Percentiles rank a stretch among this genome's conserved stretches.
Conservation (phyloP, 2,113 vertebrate genomes). For the Nymphicus hollandicus region DNA sequence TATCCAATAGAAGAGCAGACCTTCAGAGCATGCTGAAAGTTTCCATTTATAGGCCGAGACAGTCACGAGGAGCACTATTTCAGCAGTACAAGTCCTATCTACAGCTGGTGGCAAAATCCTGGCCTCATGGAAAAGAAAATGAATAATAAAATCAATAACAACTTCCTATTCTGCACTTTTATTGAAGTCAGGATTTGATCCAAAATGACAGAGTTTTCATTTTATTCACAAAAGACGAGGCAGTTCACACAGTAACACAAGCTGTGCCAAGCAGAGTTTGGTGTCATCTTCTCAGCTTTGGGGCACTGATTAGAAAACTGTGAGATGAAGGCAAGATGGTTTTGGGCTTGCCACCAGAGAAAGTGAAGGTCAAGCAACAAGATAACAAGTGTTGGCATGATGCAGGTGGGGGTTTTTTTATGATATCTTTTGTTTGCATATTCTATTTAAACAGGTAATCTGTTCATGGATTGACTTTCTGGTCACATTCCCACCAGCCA, state of each 20-base stretch:
- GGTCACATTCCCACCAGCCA: not conserved
- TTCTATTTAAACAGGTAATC: not conserved
- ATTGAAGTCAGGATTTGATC: not conserved
- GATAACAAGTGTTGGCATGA: rapidly evolving
- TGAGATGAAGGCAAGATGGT: not conserved
- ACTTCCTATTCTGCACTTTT: not conserved
- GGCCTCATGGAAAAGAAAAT: not conserved
- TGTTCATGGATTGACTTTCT: not conserved
- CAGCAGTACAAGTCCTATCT: not conserved
- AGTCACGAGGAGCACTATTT: not conserved
- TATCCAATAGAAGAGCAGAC: not conserved
- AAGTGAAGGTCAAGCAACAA: not conserved
- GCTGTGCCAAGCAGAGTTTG: not conserved
- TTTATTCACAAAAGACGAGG: not conserved
- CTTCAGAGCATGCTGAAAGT: not conserved
- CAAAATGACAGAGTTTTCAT: not conserved
- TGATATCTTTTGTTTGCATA: not conserved
- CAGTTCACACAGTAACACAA: not conserved
- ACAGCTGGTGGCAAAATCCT: not conserved
- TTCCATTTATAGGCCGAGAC: not conserved
- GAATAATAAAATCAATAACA: not conserved
- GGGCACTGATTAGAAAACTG: not conserved
- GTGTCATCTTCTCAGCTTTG: not conserved
- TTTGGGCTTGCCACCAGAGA: not conserved
- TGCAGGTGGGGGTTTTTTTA: not conserved